phyloP scores from a whole-genome alignment of 2,797 vertebrate species.

The Zonotrichia albicollis region DNA sequence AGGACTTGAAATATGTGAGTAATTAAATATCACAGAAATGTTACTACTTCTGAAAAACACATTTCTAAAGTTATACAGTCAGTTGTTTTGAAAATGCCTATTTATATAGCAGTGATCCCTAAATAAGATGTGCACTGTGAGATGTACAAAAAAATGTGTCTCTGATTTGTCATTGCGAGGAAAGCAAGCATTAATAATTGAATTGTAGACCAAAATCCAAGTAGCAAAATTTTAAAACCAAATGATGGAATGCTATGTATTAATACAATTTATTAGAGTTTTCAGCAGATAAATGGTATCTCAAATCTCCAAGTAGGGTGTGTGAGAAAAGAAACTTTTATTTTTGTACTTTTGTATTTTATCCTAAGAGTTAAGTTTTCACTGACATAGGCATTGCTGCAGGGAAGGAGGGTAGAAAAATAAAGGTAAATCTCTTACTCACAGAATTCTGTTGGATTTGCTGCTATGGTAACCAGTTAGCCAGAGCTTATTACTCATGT shows the following conservation, averaged over 20 bases:
- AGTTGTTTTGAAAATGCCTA: neutral
- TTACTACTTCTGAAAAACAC: neutral
- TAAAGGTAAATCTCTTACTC: constrained; percentile 16
- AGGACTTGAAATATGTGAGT: neutral
- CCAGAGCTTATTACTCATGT: constrained; percentile 64
- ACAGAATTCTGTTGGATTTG: constrained; percentile 51
- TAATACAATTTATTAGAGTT: neutral
- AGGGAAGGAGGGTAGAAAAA: neutral
- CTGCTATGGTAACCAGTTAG: constrained; percentile 69
- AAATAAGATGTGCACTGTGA: neutral
- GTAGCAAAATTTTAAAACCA: neutral
- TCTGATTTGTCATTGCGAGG: neutral
- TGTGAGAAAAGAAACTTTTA: neutral
- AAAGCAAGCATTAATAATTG: neutral
- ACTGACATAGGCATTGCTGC: neutral
- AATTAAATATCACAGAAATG: neutral
- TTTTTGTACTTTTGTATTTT: neutral
- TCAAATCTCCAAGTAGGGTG: neutral
- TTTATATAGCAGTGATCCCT: neutral
- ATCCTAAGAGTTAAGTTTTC: neutral
- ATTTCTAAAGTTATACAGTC: neutral
- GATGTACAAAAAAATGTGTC: neutral
- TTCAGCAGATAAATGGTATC: neutral
- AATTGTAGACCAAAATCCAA: neutral
- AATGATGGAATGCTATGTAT: neutral